Evolutionary conservation across 2,888 invertebrate genomes (phyloP), one percentile per base, ranked within the genome.

Genomic region (Belgica antarctica): DNA sequence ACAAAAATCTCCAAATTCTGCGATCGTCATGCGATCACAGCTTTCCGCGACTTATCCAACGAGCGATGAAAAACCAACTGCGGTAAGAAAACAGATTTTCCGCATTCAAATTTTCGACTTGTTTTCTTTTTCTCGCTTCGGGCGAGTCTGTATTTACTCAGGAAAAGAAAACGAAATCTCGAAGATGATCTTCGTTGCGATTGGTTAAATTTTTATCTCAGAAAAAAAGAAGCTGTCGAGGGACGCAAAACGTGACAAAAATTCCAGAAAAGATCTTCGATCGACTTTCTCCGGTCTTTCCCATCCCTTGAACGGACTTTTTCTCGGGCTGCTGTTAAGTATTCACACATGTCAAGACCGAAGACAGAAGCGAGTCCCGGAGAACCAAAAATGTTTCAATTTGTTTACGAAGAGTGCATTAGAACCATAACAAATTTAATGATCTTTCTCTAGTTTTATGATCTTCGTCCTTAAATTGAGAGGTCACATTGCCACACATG

Each of bases 51-150:
- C 68, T 68, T 68, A 68, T 68, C 68, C 4, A 31, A 68, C 25
- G 52, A 46, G 17, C 47, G 68, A 68, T 68, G 68, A 57, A 68
- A 68, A 68, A 34, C 57, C 68, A 34, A 68, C 68, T 68, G 68
- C 63, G 41, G 65, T 47, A 65, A 36, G 25, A 36, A 27, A n/a
- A 36, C 17, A 46, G 17, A 15, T 46, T 65, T 65, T 65, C 65
- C 36, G 36, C 62, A 62, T 62, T 62, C 63, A 41, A 34, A 41
- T 52, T 24, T 63, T 34, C 7, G 28, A 62, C 34, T 15, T 63
- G 12, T 62, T 31, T 12, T 19, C n/a, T 62, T 62, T n/a, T 62
- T 36, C 31, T 36, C 34, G 47, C 41, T 65, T 8, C 25, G 27
- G 10, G 34, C 34, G 34, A 5, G 17, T 31, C 17, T 62, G 12